A percentile compares a stretch with the other conserved stretches of the same genome.
phyloP scores from a whole-genome alignment of 2,797 vertebrate genomes.

The Notolepis coatsorum region DNA sequence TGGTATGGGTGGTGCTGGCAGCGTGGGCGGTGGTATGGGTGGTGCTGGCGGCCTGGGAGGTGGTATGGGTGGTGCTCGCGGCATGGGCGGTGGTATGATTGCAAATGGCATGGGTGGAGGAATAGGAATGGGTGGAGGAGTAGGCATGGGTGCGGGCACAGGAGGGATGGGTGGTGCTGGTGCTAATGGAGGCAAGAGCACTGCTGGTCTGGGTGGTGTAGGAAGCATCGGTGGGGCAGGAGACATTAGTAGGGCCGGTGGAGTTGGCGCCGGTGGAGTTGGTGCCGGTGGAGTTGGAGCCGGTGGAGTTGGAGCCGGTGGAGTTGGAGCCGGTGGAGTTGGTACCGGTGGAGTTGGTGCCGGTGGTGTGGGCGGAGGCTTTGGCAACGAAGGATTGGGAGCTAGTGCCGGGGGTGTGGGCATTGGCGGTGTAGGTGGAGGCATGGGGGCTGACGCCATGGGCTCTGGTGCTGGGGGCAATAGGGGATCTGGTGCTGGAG shows the following conservation, averaged over 20 bases:
- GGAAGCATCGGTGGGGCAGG: slow-evolving; percentile 7
- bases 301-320: neutral
- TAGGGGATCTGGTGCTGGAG: slow-evolving; percentile 10
- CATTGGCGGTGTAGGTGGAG: too few species aligned
- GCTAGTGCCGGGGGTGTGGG: neutral
- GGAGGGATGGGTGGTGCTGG: slow-evolving; percentile 35
- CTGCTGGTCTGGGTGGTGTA: slow-evolving; percentile 11
- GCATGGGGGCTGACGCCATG: too few species aligned
- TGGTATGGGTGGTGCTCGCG: neutral
- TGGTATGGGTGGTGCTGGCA: neutral
- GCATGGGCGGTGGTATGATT: neutral
- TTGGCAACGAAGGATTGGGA: neutral
- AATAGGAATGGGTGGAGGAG: neutral
- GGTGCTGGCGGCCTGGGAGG: too few species aligned
- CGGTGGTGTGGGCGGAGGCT: neutral
- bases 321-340: neutral
- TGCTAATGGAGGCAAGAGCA: neutral
- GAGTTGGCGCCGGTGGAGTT: neutral
- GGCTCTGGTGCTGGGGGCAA: slow-evolving; percentile 10
- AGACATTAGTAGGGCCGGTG: slow-evolving; percentile 26
- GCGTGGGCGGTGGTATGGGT: neutral
- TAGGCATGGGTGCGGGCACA: neutral
- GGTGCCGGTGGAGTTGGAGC: slow-evolving; percentile 14
- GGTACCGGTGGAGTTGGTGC: neutral
- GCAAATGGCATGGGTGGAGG: neutral